Base-by-base conservation (phyloP, 2,888 invertebrate genomes). In the Agrotis puta region DNA sequence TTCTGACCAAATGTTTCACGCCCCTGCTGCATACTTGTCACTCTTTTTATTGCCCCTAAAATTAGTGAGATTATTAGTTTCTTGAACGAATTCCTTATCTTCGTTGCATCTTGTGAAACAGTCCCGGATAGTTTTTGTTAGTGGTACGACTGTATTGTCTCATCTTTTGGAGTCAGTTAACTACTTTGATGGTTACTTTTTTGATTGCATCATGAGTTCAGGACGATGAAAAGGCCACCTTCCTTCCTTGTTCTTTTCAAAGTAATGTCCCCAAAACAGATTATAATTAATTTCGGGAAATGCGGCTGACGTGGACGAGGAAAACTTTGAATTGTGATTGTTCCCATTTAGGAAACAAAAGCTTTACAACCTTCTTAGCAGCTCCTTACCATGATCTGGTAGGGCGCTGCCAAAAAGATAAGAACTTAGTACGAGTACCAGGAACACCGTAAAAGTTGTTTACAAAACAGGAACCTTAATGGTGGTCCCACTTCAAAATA, bases 1-100 rank as follows among this genome's bases (percentile, higher is more conserved):
- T 95, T 94, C 87, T 77, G 33, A 76, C 78, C 83, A 83, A 86
- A 87, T 74, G 88, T 91, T 93, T 93, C 92, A 93, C 90, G 94
- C 91, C 88, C 85, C 90, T 88, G 87, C 90, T 90, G 91, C 91
- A 91, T 93, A 90, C 89, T 91, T 90, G 83, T 74, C 81, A 85
- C 87, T 88, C 84, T 82, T 90, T 89, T 88, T 88, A 84, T 84
- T 75, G 76, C 70, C 69, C 70, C 48, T 70, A 76, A 79, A 82
- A 81, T 84, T 84, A 79, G 73, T 72, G 24, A 71, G 84, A 77
- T 64, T 82, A 82, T 80, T 79, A 78, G 47, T 67, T 84, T 76
- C 82, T 84, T 79, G 64, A 76, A 69, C 71, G 74, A 86, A 85
- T 85, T 82, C 80, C 64, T 76, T 63, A 76, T 70, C 63, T 81